A percentile compares a stretch with the other conserved stretches of the same genome.
phyloP scores from a whole-genome alignment of 2,797 vertebrate species.

The Microctenopoma steveboyesi region DNA sequence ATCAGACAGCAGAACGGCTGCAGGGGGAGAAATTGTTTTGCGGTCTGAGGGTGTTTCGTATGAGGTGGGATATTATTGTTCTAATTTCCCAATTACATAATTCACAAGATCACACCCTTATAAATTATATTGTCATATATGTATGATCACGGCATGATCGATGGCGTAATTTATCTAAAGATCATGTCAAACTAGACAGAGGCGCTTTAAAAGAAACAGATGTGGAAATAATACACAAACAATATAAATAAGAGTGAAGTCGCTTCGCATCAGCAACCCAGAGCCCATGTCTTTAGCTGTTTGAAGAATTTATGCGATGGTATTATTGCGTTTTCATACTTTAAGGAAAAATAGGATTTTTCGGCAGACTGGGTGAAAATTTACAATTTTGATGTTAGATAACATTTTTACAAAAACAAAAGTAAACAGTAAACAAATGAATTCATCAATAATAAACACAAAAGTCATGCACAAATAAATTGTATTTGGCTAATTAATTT shows the following conservation, averaged over 20 bases:
- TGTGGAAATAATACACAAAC: background rate
- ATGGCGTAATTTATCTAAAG: conserved; percentile 19
- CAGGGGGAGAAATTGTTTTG: conserved; percentile 41
- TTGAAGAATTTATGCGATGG: background rate
- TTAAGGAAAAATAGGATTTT: background rate
- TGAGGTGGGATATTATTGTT: conserved; percentile 75
- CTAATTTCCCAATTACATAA: conserved; percentile 79
- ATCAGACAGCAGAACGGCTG: conserved; percentile 46
- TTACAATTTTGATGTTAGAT: background rate
- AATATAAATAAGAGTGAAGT: background rate
- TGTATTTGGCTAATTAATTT: background rate
- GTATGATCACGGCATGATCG: conserved; percentile 4
- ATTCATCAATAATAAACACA: background rate
- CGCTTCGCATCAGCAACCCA: background rate
- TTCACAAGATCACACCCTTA: conserved; percentile 56
- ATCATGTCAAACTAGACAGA: background rate
- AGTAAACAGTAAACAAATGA: background rate
- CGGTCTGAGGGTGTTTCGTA: conserved; percentile 67
- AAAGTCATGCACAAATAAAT: background rate
- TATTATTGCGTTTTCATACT: background rate
- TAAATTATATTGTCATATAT: background rate
- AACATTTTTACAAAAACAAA: background rate
- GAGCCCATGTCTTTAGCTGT: background rate
- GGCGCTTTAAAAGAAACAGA: background rate
- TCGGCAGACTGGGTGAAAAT: background rate